phyloP scores from a whole-genome alignment of 2,888 invertebrate species.

The Plebejus anna region DNA sequence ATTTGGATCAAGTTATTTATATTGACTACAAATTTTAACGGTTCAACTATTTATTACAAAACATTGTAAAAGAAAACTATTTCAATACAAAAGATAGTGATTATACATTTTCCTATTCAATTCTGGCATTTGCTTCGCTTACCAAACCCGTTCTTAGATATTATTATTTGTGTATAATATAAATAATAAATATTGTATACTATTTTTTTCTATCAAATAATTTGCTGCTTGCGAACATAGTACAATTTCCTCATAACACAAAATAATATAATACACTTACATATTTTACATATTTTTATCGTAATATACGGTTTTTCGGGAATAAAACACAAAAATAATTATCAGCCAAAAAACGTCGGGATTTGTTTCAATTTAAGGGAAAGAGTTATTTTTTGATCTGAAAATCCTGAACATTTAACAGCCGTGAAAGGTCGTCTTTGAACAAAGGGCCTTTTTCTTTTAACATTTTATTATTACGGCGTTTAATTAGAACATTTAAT shows the following conservation, averaged over 20 bases:
- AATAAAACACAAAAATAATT: not conserved
- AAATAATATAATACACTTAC: no score
- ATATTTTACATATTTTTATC: not conserved
- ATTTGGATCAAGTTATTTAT: not conserved
- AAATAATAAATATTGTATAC: not conserved
- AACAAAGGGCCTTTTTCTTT: constrained; percentile 9
- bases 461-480: constrained; percentile 19
- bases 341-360: not conserved
- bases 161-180: not conserved
- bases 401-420: constrained; percentile 7
- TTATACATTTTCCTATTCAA: constrained; percentile 41
- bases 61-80: constrained; percentile 41
- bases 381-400: not conserved
- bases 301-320: no score
- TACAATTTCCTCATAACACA: not conserved
- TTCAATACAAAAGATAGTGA: constrained; percentile 59
- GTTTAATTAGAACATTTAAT: constrained; percentile 23
- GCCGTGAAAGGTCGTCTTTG: constrained; percentile 5
- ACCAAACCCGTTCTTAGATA: not conserved
- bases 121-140: constrained; percentile 36
- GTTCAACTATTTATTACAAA: constrained; percentile 34
- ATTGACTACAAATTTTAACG: constrained; percentile 2
- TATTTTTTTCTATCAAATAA: not conserved
- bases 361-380: constrained; percentile 6
- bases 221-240: not conserved